Conservation (phyloP, 1,140 invertebrate genomes). For the Monomorium pharaonis region DNA sequence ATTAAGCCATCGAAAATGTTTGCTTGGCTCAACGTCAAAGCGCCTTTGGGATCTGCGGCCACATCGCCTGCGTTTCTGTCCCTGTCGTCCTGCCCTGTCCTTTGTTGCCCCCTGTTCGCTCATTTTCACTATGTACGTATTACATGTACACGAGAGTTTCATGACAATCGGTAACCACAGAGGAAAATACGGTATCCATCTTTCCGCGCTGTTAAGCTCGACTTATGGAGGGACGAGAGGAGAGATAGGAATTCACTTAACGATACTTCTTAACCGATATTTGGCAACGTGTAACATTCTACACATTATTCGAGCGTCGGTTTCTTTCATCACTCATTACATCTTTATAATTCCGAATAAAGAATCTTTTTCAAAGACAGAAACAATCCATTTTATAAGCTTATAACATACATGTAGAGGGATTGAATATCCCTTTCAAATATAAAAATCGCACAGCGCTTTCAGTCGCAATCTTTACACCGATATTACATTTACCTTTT, state of each 20-base stretch:
- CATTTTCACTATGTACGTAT: conserved; percentile 2
- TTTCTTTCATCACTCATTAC: neutral
- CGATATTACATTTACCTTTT: neutral
- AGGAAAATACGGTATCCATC: neutral
- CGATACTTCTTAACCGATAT: neutral
- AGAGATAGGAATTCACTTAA: neutral
- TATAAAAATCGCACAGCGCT: neutral
- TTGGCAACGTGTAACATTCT: neutral
- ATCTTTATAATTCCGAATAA: neutral
- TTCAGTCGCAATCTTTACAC: neutral
- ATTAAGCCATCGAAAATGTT: conserved; percentile 68
- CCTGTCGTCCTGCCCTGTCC: neutral
- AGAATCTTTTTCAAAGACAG: neutral
- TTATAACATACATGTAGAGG: too few species aligned
- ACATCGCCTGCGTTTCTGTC: conserved; percentile 1
- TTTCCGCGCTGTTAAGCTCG: conserved; percentile 13
- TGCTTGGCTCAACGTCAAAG: conserved; percentile 60
- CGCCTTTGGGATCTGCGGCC: conserved; percentile 23
- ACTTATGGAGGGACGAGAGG: neutral
- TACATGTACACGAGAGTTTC: conserved; percentile 5
- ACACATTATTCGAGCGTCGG: neutral
- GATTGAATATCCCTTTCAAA: neutral
- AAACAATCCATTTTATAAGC: neutral
- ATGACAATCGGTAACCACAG: conserved; percentile 7
- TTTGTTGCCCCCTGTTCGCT: conserved; percentile 3